Evolutionary conservation across 2,888 invertebrate genomes (phyloP), one percentile per base, ranked within the genome.

Genomic region (Pollenia amentaria): DNA sequence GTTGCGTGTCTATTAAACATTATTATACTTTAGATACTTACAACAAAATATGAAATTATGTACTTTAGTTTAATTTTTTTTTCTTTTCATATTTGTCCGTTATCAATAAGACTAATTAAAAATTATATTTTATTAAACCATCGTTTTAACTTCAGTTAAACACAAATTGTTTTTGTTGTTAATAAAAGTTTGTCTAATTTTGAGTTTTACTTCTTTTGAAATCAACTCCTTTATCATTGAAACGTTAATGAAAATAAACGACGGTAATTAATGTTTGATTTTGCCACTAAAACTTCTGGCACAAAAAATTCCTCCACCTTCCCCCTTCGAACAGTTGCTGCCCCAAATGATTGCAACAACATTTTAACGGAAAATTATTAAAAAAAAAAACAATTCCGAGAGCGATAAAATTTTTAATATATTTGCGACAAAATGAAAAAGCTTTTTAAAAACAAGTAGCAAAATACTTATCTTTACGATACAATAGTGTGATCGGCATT

Each of bases 1-100:
- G 83, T 86, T 86, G 86, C 86, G 46, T 86, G 86, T 79, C 83
- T 79, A 69, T 29, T 48, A 65, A 64, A 78, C 76, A 83, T 86
- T 83, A 75, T 62, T 11, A 14, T 46, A 67, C 10, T 8, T 48
- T 11, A 42, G 38, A 80, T 76, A 65, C 53, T 78, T 81, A 29
- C 62, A 64, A 65, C 75, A 76, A 83, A 64, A 83, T 86, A 70
- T 83, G 75, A 79, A 83, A 79, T 83, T 76, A 86, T 86, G 75
- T 82, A 82, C 64, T 75, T 82, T n/a, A 65, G 55, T 51, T 84
- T 65, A 3, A 57, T 67, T 2, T 8, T 38, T 64, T n/a, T 64
- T 40, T 48, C 11, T 3, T 44, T 40, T 42, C 38, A 51, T 8
- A 75, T 42, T 75, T 81, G 57, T 75, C 67, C 48, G 29, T 78